A percentile compares a stretch with the other conserved stretches of the same genome.
These are phyloP conservation scores for Lepidostoma basale DNA, from an alignment of 1,140 invertebrate species.

Conservation along the genomic window DNA sequence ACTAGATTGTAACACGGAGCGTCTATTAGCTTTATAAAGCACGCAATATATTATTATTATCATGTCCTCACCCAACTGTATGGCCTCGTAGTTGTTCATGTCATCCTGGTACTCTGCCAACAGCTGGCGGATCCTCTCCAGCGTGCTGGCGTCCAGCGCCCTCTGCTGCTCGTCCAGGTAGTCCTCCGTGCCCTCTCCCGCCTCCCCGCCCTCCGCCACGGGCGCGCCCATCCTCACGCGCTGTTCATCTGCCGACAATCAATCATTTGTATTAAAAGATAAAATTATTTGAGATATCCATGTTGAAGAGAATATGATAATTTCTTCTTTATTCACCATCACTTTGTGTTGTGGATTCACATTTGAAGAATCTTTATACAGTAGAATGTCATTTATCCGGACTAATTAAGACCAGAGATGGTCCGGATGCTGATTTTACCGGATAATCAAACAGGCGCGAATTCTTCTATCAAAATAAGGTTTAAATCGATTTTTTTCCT, in stretches of 20 bases:
- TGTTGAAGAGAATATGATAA: too few species aligned
- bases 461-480: too few species aligned
- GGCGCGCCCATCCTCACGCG: slow-evolving; percentile 54
- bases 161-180: slow-evolving; percentile 83
- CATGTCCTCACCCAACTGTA: slow-evolving; percentile 62
- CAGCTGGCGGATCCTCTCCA: slow-evolving; percentile 77
- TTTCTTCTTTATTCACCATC: too few species aligned
- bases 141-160: slow-evolving; percentile 72
- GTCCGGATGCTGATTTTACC: too few species aligned
- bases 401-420: too few species aligned
- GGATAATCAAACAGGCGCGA: too few species aligned
- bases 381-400: too few species aligned
- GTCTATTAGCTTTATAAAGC: too few species aligned
- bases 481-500: too few species aligned
- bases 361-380: neutral
- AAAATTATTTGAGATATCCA: neutral
- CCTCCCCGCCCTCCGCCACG: slow-evolving; percentile 44
- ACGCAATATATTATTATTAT: too few species aligned
- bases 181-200: slow-evolving; percentile 63
- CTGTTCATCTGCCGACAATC: slow-evolving; percentile 37
- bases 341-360: too few species aligned
- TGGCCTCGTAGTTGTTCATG: slow-evolving; percentile 70
- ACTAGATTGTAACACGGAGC: too few species aligned
- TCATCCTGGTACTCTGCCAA: slow-evolving; percentile 83
- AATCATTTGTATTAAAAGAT: slow-evolving; percentile 1